A percentile compares a stretch with the other conserved stretches of the same genome.
These are phyloP conservation scores for Adelognathus sp. DNA, from an alignment of 2,888 invertebrate genomes.

Conservation along the genomic window DNA sequence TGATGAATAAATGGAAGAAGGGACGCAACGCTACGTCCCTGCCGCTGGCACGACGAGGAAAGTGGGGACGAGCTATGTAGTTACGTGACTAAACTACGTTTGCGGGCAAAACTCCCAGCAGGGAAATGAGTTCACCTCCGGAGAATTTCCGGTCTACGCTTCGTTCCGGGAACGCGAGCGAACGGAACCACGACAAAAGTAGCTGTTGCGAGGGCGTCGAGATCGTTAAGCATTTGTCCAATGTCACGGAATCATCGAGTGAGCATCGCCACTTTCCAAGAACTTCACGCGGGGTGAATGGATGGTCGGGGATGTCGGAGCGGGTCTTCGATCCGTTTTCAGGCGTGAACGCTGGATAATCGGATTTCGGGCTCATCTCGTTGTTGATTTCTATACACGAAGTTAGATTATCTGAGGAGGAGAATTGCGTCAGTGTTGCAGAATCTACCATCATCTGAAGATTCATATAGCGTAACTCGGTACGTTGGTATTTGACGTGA, in stretches of 20 bases:
- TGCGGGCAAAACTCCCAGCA: constrained; percentile 52
- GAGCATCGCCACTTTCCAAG: background rate
- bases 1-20: constrained; percentile 29
- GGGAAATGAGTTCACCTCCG: constrained; percentile 71
- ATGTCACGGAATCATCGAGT: constrained; percentile 54
- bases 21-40: constrained; percentile 5
- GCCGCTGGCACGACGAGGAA: constrained; percentile 1
- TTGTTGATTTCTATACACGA: background rate
- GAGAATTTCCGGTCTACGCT: constrained; percentile 48
- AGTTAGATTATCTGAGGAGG: background rate
- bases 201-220: constrained; percentile 23
- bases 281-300: background rate
- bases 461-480: background rate
- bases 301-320: background rate
- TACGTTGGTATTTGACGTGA: background rate
- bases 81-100: constrained; percentile 77
- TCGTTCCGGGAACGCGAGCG: constrained; percentile 31
- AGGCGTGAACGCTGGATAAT: background rate
- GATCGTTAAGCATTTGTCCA: constrained; percentile 54
- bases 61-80: constrained; percentile 56
- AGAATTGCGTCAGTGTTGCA: background rate
- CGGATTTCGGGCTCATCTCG: background rate
- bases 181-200: constrained; percentile 13
- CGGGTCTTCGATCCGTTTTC: background rate
- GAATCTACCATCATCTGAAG: background rate